Evolutionary conservation across 2,888 invertebrate genomes (phyloP), one percentile per base, ranked within the genome.

Genomic region (Brenthis ino): DNA sequence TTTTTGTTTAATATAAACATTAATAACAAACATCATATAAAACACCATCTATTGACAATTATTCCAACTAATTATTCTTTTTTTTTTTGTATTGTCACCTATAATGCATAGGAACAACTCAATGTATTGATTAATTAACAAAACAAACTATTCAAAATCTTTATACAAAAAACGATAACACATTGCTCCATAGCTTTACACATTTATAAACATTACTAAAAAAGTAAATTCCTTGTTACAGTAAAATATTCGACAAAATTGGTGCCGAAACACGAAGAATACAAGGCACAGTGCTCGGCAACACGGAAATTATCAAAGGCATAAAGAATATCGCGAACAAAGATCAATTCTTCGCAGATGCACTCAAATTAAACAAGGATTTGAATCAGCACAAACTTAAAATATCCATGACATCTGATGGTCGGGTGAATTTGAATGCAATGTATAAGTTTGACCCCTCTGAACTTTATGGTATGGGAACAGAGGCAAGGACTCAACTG

Each of bases 241-340:
- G 94, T 74, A 94, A 93, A 92, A 93, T 93, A 65, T 94, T 94
- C 76, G 93, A 93, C 77, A 94, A 94, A 81, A 79, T 94, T 75
- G 85, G 93, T 77, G 94, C 93, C 1, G 94, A 94, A 77, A 93
- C 94, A 0, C 84, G 94, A 20, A 80, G 93, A 50, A 79, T 88
- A 1, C 88, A 93, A 75, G 94, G 94, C 33, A 76, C 88, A 8
- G 79, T 88, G 1, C 87, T 87, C 72, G 94, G 94, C 33, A 93
- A 91, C 78, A 88, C 94, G 0, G 94, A 94, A 81, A 93, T 95
- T 1, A 94, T 95, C 61, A 82, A 82, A 70, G 89, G 94, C 14
- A 91, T 94, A 61, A 85, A 89, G 63, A 94, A 86, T 75, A 94
- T 94, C 57, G 77, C 77, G 13, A 87, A 94, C 78, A 94, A 93